A percentile compares a stretch with the other conserved stretches of the same genome.
These are phyloP conservation scores for Chunga burmeisteri DNA, from an alignment of 2,113 vertebrate genomes.

Conservation along the genomic window DNA sequence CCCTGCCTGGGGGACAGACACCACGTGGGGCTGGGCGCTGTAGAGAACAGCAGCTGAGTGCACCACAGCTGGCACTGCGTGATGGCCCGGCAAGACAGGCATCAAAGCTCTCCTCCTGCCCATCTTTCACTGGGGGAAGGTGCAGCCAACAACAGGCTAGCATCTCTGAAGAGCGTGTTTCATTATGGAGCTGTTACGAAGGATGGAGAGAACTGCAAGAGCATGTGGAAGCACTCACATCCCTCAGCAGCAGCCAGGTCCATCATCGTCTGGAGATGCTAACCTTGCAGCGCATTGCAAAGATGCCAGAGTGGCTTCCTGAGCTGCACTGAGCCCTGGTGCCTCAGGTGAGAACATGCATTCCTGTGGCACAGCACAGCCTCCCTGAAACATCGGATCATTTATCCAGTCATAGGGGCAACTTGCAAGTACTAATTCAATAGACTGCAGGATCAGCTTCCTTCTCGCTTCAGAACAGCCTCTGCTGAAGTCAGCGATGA, in stretches of 20 bases:
- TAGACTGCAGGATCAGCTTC: neutral
- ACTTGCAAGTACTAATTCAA: neutral
- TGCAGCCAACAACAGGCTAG: neutral
- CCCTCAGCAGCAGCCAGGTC: neutral
- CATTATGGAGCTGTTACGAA: neutral
- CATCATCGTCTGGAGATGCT: neutral
- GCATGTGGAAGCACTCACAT: neutral
- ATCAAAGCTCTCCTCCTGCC: neutral
- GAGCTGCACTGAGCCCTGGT: neutral
- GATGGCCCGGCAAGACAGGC: neutral
- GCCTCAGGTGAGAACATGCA: neutral
- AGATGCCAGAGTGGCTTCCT: neutral
- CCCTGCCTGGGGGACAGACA: rapidly evolving
- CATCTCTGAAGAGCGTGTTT: neutral
- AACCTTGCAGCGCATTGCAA: neutral
- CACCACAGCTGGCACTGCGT: neutral
- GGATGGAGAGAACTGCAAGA: neutral
- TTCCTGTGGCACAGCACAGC: neutral
- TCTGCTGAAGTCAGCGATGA: neutral
- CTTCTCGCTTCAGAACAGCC: neutral
- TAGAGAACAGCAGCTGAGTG: neutral
- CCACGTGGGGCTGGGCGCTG: neutral
- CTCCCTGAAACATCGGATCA: neutral
- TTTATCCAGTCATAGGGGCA: neutral
- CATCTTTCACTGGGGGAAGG: neutral